Evolutionary conservation across 2,113 vertebrate species (phyloP), one percentile per base, ranked within the genome.

Genomic region (Girardinichthys multiradiatus): DNA sequence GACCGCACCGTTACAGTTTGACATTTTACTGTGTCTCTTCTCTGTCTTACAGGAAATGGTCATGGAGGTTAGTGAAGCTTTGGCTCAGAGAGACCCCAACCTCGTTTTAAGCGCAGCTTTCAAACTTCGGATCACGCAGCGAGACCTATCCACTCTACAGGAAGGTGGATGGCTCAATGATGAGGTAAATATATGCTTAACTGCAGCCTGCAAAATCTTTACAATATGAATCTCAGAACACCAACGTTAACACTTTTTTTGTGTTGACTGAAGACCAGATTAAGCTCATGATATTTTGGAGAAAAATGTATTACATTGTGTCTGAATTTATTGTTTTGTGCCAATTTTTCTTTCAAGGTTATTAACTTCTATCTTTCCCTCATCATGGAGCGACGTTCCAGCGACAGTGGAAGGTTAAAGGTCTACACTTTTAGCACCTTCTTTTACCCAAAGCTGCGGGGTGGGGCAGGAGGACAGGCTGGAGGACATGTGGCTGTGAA

Each of bases 291-390:
- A 10, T 2, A n/a, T 57, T 12, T 26, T 11, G 3, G 21, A 7
- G 3, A 7, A 59, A 28, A 19, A 4, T 31, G 1, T 27, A 28
- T 28, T 13, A 1, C 12, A 4, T 15, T 12, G n/a, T 64, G 27
- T 64, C 24, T 45, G 24, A 26, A 21, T 54, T 14, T 3, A 12
- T 62, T 35, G 28, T 48, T 8, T 33, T 62, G 19, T 28, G 28
- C 24, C 8, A 64, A 3, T 72, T 42, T 73, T 45, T 29, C 42
- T 17, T 65, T 19, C n/a, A 80, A 90, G 97, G 92, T 99, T 51
- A 96, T 99, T 57, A 98, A 99, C 92, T 99, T 99, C 94, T 99
- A 99, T 92, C 93, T 99, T 85, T 93, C 91, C 79, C 94, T 99
- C 77, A 84, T 99, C 69, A 79, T 96, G 90, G 95, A 96, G 82